Base-by-base conservation (phyloP, 2,113 vertebrate genomes). In the Paramormyrops kingsleyae region DNA sequence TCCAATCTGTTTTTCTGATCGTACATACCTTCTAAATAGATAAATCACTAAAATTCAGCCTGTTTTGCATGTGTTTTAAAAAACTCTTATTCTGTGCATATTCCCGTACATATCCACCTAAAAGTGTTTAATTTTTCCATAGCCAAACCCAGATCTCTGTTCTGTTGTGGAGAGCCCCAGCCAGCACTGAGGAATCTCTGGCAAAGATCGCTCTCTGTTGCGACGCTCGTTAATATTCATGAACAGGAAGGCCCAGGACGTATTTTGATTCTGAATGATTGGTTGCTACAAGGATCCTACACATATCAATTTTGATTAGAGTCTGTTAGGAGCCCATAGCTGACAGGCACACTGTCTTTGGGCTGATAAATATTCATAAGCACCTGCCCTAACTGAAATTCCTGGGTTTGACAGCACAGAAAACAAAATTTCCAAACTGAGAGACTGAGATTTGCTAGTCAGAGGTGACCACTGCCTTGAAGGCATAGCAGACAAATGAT, bases 331-430 rank as follows among this genome's bases (percentile, higher is more conserved):
- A 94, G 95, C 94, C 95, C 91, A 91, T 80, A 90, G 90, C 92
- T 94, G 93, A 94, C 94, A 94, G 94, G 92, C 91, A 90, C 62
- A 2, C 52, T 88, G 87, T 88, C 56, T 88, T 88, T n/a, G 53
- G 12, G 0, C 90, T 94, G 92, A 95, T 95, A 92, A 94, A 95
- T 95, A 95, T 95, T 94, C 93, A 95, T 87, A 49, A 92, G 91
- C 94, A 95, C 92, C 95, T 95, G 94, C 91, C 92, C 90, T 52
- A 80, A 59, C 31, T 44, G 27, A 91, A 89, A 89, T 85, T 83
- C 35, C 87, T 90, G 88, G 90, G 70, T 91, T 92, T 44, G 89
- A n/a, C 87, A 87, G 88, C 44, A 62, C 90, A 56, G 91, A 66
- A 17, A 87, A 50, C 74, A 86, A 13, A 88, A 83, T 87, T 88